Conservation (phyloP, 2,113 vertebrate species). For the Aspiorhynchus laticeps region DNA sequence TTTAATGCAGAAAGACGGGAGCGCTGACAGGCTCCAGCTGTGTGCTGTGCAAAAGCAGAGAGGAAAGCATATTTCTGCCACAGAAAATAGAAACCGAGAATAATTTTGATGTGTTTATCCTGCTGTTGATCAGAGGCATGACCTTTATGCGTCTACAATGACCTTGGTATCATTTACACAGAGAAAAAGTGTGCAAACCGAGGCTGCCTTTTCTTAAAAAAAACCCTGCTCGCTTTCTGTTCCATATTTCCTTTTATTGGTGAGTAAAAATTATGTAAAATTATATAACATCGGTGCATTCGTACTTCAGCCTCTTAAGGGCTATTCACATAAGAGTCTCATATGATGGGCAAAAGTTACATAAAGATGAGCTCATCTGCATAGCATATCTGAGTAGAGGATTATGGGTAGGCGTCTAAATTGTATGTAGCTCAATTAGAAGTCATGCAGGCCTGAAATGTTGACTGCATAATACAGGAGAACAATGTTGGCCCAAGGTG, state of each 20-base stretch:
- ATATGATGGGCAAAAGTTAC: constrained; percentile 2
- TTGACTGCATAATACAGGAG: neutral
- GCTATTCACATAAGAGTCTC: constrained; percentile 10
- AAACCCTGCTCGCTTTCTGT: neutral
- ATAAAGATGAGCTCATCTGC: constrained; percentile 11
- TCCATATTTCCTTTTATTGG: neutral
- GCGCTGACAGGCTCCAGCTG: neutral
- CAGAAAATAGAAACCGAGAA: neutral
- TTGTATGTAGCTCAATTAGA: constrained; percentile 1
- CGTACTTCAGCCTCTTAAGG: neutral
- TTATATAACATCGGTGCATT: neutral
- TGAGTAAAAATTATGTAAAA: neutral
- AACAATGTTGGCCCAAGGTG: neutral
- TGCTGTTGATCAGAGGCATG: constrained; percentile 10
- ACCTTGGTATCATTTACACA: constrained; percentile 35
- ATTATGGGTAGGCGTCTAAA: constrained; percentile 16
- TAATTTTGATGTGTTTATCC: neutral
- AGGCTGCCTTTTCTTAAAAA: neutral
- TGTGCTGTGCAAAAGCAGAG: neutral
- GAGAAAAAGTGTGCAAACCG: neutral
- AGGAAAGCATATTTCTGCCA: neutral
- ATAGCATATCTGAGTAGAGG: constrained; percentile 12
- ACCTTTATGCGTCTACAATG: neutral
- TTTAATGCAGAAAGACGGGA: neutral
- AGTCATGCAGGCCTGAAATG: neutral